Conservation (phyloP, 2,797 vertebrate genomes). For the Gallirallus australis region DNA sequence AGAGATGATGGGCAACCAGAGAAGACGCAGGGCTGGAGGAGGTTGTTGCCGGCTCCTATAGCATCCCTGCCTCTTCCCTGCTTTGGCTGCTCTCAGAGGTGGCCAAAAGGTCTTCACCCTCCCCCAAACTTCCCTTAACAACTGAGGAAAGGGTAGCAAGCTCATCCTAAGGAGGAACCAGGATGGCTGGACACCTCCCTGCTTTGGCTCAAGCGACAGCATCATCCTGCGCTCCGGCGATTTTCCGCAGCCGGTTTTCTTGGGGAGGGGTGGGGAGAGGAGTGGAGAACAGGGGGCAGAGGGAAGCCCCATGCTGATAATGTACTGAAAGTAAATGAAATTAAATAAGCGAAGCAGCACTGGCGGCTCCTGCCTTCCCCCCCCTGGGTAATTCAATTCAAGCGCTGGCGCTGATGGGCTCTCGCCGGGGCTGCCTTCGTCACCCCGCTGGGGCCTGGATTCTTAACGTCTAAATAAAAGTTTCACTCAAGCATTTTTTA, state of each 20-base stretch:
- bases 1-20: neutral
- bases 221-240: neutral
- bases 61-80: accelerated
- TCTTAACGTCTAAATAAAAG: constrained; percentile 82
- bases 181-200: neutral
- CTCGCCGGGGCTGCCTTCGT: constrained; percentile 78
- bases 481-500: constrained; percentile 82
- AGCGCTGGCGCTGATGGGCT: constrained; percentile 80
- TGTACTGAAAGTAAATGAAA: constrained; percentile 87
- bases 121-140: neutral
- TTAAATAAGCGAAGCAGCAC: constrained; percentile 84
- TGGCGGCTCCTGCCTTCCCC: constrained; percentile 79
- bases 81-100: neutral
- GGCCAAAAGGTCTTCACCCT: neutral
- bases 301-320: constrained; percentile 83
- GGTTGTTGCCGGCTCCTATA: neutral
- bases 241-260: constrained; percentile 45
- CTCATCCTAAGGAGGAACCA: neutral
- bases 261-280: neutral
- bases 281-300: constrained; percentile 37
- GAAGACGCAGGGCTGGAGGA: neutral
- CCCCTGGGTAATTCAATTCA: constrained; percentile 84
- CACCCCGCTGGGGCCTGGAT: constrained; percentile 78
- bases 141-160: neutral
- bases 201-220: neutral